Evolutionary conservation across 1,140 invertebrate species (phyloP).

Genomic region (Lepidotrigona ventralis): DNA sequence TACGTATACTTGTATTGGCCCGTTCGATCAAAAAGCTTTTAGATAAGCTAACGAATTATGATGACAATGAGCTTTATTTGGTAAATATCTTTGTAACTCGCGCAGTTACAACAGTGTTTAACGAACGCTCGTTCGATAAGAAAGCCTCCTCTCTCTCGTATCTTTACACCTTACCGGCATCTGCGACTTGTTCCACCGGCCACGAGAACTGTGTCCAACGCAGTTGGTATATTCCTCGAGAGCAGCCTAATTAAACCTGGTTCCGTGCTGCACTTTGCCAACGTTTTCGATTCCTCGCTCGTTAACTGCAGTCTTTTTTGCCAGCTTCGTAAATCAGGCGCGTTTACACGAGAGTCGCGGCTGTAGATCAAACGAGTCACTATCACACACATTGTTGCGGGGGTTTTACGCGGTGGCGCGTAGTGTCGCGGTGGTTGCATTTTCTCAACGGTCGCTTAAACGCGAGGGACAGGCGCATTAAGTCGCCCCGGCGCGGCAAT

Average conservation of each 20-base stretch:
- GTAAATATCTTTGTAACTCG: too few species aligned
- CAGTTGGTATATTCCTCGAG: not conserved
- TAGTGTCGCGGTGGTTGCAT: not conserved
- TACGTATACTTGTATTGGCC: not conserved
- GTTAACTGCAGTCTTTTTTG: not conserved
- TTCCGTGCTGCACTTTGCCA: not conserved
- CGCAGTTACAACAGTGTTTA: too few species aligned
- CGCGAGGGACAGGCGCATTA: conserved; percentile 25
- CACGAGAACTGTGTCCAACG: not conserved
- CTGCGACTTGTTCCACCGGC: not conserved
- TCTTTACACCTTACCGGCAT: not conserved
- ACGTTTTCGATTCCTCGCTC: not conserved
- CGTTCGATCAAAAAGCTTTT: too few species aligned
- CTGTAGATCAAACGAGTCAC: not conserved
- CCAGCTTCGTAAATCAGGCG: not conserved
- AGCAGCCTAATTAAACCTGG: not conserved
- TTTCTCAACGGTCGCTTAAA: conserved; percentile 15
- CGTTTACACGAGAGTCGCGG: not conserved
- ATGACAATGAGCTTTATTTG: too few species aligned
- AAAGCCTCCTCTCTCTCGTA: not conserved
- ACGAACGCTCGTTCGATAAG: too few species aligned
- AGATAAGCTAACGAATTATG: too few species aligned
- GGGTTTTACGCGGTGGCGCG: not conserved
- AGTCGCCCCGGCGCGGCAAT: conserved; percentile 19
- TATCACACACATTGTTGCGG: not conserved